phyloP scores from a whole-genome alignment of 2,888 invertebrate species.

The Teinopalpus imperialis region DNA sequence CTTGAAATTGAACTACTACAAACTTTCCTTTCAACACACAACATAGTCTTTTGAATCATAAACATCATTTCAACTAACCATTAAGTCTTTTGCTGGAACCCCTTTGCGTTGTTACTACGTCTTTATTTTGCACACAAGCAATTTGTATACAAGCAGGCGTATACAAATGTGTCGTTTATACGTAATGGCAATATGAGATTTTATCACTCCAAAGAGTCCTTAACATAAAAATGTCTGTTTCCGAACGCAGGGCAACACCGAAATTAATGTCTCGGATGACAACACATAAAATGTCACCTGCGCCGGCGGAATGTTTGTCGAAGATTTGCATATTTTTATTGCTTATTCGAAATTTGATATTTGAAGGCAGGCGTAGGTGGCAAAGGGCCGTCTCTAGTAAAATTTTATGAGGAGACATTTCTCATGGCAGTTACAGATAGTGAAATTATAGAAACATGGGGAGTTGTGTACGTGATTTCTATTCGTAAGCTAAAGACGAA shows the following conservation, averaged over 20 bases:
- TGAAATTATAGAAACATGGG: conserved; percentile 22
- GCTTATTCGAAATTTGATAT: conserved; percentile 30
- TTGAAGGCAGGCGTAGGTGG: conserved; percentile 22
- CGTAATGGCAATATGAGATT: conserved; percentile 22
- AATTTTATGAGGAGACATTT: conserved; percentile 23
- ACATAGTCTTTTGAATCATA: no score
- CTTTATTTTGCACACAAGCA: no score
- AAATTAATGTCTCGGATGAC: conserved; percentile 25
- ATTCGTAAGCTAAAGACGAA: conserved; percentile 5
- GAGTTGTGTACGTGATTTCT: conserved; percentile 24
- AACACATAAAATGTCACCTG: conserved; percentile 25
- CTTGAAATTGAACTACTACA: no score
- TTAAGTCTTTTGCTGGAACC: no score
- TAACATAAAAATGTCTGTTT: conserved; percentile 22
- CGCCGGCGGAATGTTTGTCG: conserved; percentile 24
- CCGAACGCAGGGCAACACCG: conserved; percentile 3
- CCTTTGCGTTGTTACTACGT: no score
- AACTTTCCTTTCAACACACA: no score
- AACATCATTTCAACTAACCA: no score
- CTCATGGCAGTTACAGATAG: conserved; percentile 23
- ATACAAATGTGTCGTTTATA: conserved; percentile 15
- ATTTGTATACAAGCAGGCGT: not conserved
- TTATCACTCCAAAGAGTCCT: conserved; percentile 19
- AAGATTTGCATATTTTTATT: conserved; percentile 29
- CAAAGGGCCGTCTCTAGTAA: conserved; percentile 16